Base-by-base conservation (phyloP, 2,888 invertebrate genomes). In the Ceriagrion tenellum region DNA sequence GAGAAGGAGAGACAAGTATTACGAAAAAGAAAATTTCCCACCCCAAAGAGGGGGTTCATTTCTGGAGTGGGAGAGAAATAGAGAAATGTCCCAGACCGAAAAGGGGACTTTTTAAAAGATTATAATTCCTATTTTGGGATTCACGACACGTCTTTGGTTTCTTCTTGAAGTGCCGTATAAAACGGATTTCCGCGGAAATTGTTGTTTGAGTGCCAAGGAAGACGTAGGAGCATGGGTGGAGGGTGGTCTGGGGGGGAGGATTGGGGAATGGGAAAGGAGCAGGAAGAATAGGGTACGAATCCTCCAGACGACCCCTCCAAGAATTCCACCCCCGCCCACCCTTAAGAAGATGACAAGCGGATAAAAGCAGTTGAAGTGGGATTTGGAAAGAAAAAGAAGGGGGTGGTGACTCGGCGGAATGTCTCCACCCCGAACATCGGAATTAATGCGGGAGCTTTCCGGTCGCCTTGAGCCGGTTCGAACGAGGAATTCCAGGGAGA, bases 91-190 rank as follows among this genome's bases (percentile, higher is more conserved):
- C 26, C 59, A 20, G 13, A 4, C n/a, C 20, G 69, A 59, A 59
- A 59, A 26, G n/a, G 10, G 69, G 69, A 23, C 16, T 12, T 69
- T 69, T 69, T 69, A 69, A 69, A n/a, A 69, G 69, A 69, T 69
- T 69, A 69, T 69, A 69, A 69, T 69, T 69, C 69, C 10, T 69
- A n/a, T 69, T 69, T 69, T n/a, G n/a, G 69, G 69, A 69, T 69
- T 69, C 69, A 69, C 69, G n/a, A 69, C 69, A n/a, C 69, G 69
- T n/a, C 69, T 69, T 69, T n/a, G 69, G 69, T n/a, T 69, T 10
- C n/a, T 26, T 23, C 20, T 23, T 69, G n/a, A n/a, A 69, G n/a
- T 69, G 69, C n/a, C 69, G n/a, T 69, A 69, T 18, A 69, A 59
- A n/a, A 69, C 69, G 69, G n/a, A 69, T 69, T 69, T 26, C 69